These are phyloP conservation scores for Orchesellides sinensis DNA, from an alignment of 2,888 invertebrate species.

Conservation along the genomic window DNA sequence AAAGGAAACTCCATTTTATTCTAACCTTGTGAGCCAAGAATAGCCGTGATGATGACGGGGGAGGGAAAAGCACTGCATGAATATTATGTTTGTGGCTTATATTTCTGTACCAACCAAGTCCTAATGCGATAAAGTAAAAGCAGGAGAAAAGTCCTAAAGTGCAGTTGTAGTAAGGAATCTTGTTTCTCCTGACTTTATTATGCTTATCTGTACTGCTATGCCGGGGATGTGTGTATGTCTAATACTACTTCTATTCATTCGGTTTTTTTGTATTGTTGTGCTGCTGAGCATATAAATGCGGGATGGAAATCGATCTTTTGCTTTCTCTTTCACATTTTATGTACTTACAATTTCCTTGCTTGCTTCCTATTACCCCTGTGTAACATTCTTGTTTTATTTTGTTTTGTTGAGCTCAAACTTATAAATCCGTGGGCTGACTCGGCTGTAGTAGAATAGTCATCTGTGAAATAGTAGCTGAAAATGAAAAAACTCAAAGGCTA, in stretches of 20 bases:
- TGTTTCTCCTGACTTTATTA: conserved; percentile 24
- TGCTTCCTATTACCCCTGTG: background rate
- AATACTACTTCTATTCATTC: background rate
- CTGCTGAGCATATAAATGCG: conserved; percentile 7
- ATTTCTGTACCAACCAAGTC: background rate
- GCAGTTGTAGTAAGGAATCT: conserved; percentile 18
- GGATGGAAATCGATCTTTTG: conserved; percentile 55
- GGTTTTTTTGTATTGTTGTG: background rate
- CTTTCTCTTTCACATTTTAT: conserved; percentile 23
- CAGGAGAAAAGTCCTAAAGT: background rate
- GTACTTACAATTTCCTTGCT: conserved; percentile 10
- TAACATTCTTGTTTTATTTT: background rate
- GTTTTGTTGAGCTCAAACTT: background rate
- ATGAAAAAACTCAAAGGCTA: conserved; percentile 3
- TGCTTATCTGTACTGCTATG: background rate
- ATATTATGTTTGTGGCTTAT: background rate
- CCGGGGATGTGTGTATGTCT: too few species aligned
- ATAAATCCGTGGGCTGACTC: background rate
- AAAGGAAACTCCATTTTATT: conserved; percentile 28
- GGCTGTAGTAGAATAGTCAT: conserved; percentile 8
- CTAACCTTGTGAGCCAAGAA: conserved; percentile 28
- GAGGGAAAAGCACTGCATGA: conserved; percentile 5
- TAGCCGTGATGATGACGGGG: conserved; percentile 13
- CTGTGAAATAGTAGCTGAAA: conserved; percentile 4
- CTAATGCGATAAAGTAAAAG: background rate